Evolutionary conservation across 2,888 invertebrate genomes (phyloP), one percentile per base, ranked within the genome.

Genomic region (Trissolcus japonicus): DNA sequence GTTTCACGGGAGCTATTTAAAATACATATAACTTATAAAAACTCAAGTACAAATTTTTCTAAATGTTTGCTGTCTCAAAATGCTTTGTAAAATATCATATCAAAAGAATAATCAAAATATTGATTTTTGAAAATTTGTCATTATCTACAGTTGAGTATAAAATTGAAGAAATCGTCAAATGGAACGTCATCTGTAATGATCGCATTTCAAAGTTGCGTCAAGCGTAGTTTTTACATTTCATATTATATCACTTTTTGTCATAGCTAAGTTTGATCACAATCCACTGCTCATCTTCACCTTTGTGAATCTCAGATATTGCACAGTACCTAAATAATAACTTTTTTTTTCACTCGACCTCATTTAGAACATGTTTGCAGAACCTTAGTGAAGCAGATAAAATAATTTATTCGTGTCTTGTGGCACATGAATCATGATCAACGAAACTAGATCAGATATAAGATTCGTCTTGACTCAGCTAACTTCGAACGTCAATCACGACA

Each of bases 121-220:
- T 66, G 65, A 66, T 73, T 73, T 73, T 73, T 73, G 55, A 66
- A 51, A 50, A 43, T 25, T 50, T 81, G 17, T 67, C 57, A 7
- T 79, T 14, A 63, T 85, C 84, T 78, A 82, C 41, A 69, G 55
- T 50, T 61, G 55, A 61, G 55, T 69, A 56, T 61, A 61, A 61
- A 68, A 55, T 48, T 35, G 21, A 61, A 68, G 60, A 68, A 54
- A 54, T 61, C 54, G 25, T 54, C 60, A 53, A 59, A 59, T 53
- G 67, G 67, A 67, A 67, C 53, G 53, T 59, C 13, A 13, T 48
- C 11, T 66, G 17, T 11, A 17, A 50, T 35, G 35, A 65, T 55
- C 50, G 54, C 14, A 13, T 53, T 54, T 63, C 19, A 9, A 9
- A 63, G 13, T 16, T 43, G 43, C 6, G 21, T 43, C 25, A 54